phyloP scores from a whole-genome alignment of 2,888 invertebrate genomes.

The Myathropa florea region DNA sequence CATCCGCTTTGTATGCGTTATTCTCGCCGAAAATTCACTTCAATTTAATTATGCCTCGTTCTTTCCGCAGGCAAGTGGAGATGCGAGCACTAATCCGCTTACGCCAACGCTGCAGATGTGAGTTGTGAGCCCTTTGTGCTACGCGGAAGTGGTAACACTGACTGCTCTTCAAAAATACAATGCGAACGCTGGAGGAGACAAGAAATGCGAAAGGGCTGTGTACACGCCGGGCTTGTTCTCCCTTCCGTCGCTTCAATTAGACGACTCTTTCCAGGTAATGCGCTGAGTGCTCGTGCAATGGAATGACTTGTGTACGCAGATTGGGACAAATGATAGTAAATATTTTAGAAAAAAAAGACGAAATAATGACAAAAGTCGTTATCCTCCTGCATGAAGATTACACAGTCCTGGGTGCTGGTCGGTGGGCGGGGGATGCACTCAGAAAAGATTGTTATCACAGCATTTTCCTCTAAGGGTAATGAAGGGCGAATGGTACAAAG shows the following conservation, averaged over 20 bases:
- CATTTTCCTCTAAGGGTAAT: neutral
- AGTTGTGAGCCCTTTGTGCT: conserved; percentile 11
- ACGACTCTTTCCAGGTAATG: neutral
- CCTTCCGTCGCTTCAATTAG: neutral
- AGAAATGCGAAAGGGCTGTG: neutral
- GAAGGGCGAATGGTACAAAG: neutral
- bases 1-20: conserved; percentile 9
- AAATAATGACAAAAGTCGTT: neutral
- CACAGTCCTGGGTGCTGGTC: neutral
- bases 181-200: neutral
- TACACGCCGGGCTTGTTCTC: neutral
- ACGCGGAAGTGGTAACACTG: conserved; percentile 34
- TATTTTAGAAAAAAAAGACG: neutral
- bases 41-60: conserved; percentile 29
- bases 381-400: neutral
- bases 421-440: neutral
- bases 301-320: neutral
- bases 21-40: conserved; percentile 27
- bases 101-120: conserved; percentile 4
- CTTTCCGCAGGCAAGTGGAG: neutral
- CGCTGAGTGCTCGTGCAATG: neutral
- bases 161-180: neutral
- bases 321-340: neutral
- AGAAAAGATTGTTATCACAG: neutral
- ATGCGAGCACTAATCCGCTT: conserved; percentile 26